Evolutionary conservation across 2,797 vertebrate genomes (phyloP), one percentile per base, ranked within the genome.

Genomic region (Pteropus rufus): DNA sequence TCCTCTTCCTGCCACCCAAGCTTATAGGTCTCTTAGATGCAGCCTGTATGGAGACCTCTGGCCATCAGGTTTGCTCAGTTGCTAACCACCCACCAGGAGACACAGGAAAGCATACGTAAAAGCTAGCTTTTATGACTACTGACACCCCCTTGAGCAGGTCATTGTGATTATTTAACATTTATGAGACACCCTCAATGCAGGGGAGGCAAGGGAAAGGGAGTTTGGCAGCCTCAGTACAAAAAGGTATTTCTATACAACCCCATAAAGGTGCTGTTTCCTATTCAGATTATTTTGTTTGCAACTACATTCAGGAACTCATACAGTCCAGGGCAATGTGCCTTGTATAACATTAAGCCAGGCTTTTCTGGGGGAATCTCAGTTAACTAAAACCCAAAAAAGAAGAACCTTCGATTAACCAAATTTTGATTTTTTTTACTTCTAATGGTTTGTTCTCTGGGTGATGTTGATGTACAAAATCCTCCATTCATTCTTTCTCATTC

Each of bases 151-250:
- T 94, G 92, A 96, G 88, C 56, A 19, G 73, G 77, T 94, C 86
- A 93, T 95, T 95, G 87, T 93, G 70, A 96, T 97, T 97, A 97
- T 89, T 97, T 96, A 96, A 95, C 82, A 49, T 97, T 97, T 97
- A 97, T 97, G 85, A 95, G 97, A 95, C 92, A 93, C 82, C 58
- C 90, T 91, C 19, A 16, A 31, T 94, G 90, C 80, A 39, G 23
- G 31, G 39, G 76, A 81, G 79, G 72, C 29, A 64, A 89, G n/a
- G 46, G 36, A 87, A 96, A 95, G 73, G 92, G 88, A 83, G 29
- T 96, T 97, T 97, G 95, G 97, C 95, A 89, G 88, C 87, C 6
- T 96, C 64, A 70, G 75, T 65, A 83, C 76, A 86, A 94, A 82
- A 5, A 52, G 94, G 93, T 96, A 60, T 94, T 96, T 97, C 95